A percentile compares a stretch with the other conserved stretches of the same genome.
phyloP scores from a whole-genome alignment of 1,140 invertebrate species.

The Anadara kagoshimensis region DNA sequence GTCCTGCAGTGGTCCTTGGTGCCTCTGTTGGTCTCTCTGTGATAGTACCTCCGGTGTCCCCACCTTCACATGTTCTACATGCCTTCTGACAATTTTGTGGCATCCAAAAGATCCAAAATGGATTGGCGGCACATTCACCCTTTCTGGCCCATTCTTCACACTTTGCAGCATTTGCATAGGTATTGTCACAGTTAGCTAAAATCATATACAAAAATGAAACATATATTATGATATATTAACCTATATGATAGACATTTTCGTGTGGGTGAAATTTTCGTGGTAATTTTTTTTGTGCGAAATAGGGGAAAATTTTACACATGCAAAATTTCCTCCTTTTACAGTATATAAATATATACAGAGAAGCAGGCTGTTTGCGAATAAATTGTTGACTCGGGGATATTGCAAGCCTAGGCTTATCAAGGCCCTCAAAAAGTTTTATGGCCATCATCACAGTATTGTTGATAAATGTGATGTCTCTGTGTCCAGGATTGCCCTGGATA shows the following conservation, averaged over 20 bases:
- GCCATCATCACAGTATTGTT: too few species aligned
- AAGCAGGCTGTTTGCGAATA: not conserved
- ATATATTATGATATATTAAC: not conserved
- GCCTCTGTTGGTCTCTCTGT: slow-evolving; percentile 5
- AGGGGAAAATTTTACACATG: too few species aligned
- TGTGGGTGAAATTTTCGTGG: too few species aligned
- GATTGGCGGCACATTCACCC: slow-evolving; percentile 46
- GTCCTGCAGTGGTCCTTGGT: not conserved
- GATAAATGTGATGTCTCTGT: too few species aligned
- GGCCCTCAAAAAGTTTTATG: too few species aligned
- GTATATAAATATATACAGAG: not conserved
- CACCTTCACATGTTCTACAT: slow-evolving; percentile 34
- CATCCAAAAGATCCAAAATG: slow-evolving; percentile 50
- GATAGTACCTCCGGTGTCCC: not conserved
- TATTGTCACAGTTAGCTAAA: slow-evolving; percentile 40
- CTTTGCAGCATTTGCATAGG: slow-evolving; percentile 21
- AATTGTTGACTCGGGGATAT: too few species aligned
- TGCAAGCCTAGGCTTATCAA: too few species aligned
- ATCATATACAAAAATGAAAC: not conserved
- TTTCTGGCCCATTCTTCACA: slow-evolving; percentile 43
- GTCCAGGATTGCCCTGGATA: too few species aligned
- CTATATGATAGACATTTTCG: too few species aligned
- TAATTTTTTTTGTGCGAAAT: too few species aligned
- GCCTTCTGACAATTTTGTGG: slow-evolving; percentile 42
- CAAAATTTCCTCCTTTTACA: not conserved